Conservation (phyloP, 1,140 invertebrate genomes). For the Ganaspis sp. region DNA sequence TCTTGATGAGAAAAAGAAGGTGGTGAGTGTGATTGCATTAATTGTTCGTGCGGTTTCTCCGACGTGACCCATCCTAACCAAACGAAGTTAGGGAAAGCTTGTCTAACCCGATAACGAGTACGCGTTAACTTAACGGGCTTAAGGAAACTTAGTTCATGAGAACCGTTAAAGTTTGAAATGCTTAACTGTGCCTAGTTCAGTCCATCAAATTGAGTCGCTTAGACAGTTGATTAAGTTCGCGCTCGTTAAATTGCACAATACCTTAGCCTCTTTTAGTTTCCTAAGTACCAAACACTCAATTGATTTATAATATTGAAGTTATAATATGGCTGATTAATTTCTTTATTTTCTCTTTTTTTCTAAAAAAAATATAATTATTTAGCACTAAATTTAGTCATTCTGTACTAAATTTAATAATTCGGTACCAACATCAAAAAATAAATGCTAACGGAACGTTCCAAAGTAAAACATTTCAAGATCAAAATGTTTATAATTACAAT, state of each 20-base stretch:
- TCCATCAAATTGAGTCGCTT: conserved; percentile 44
- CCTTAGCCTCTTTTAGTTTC: neutral
- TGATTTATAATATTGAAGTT: neutral
- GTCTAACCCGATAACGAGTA: conserved; percentile 57
- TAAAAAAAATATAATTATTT: neutral
- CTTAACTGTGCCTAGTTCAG: conserved; percentile 46
- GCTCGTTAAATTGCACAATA: conserved; percentile 22
- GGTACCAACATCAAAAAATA: too few relatives aligned
- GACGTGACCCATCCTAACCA: conserved; percentile 52
- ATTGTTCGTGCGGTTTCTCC: conserved; percentile 46
- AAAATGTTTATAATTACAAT: too few relatives aligned
- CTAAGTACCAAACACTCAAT: neutral
- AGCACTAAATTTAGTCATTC: too few relatives aligned
- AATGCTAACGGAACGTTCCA: too few relatives aligned
- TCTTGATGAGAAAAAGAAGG: conserved; percentile 5
- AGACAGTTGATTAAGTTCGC: conserved; percentile 46
- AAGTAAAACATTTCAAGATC: too few relatives aligned
- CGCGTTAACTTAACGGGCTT: conserved; percentile 53
- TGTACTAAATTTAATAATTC: too few relatives aligned
- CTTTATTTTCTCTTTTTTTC: neutral
- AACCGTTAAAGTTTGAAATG: conserved; percentile 48
- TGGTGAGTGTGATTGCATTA: conserved; percentile 48
- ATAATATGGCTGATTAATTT: neutral
- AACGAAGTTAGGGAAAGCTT: conserved; percentile 54
- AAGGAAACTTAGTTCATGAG: conserved; percentile 48